Conservation (phyloP, 2,797 vertebrate species). For the Valencia hispanica region DNA sequence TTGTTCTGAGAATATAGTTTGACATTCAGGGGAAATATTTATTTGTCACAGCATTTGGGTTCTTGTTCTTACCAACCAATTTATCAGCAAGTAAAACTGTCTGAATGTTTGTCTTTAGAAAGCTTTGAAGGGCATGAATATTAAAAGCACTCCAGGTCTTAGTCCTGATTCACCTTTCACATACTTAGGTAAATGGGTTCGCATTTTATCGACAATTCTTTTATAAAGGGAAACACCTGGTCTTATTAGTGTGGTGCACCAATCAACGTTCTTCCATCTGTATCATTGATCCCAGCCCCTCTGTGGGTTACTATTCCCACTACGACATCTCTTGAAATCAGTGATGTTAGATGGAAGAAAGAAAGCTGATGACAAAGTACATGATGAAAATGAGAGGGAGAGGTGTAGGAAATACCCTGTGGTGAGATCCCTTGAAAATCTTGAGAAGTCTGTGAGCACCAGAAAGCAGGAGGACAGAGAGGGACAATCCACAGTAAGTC, state of each 20-base stretch:
- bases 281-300: constrained; percentile 64
- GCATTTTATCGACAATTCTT: constrained; percentile 60
- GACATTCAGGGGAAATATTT: constrained; percentile 31
- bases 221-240: constrained; percentile 73
- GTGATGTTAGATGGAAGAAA: constrained; percentile 51
- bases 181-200: constrained; percentile 64
- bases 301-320: constrained; percentile 63
- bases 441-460: constrained; percentile 34
- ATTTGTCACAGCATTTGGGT: constrained; percentile 60
- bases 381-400: constrained; percentile 42
- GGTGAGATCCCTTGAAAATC: constrained; percentile 58
- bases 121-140: constrained; percentile 56
- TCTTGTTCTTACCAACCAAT: constrained; percentile 52
- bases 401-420: constrained; percentile 54
- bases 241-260: constrained; percentile 68
- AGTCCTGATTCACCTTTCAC: constrained; percentile 51
- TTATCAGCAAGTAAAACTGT: constrained; percentile 59
- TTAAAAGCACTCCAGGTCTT: constrained; percentile 64
- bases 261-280: constrained; percentile 72
- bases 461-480: constrained; percentile 36
- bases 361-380: constrained; percentile 51
- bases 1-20: constrained; percentile 45
- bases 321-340: constrained; percentile 53
- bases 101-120: constrained; percentile 54
- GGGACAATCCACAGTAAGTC: constrained; percentile 33